A percentile compares a stretch with the other conserved stretches of the same genome.
These are phyloP conservation scores for Theretra japonica DNA, from an alignment of 2,888 invertebrate genomes.

Conservation along the genomic window DNA sequence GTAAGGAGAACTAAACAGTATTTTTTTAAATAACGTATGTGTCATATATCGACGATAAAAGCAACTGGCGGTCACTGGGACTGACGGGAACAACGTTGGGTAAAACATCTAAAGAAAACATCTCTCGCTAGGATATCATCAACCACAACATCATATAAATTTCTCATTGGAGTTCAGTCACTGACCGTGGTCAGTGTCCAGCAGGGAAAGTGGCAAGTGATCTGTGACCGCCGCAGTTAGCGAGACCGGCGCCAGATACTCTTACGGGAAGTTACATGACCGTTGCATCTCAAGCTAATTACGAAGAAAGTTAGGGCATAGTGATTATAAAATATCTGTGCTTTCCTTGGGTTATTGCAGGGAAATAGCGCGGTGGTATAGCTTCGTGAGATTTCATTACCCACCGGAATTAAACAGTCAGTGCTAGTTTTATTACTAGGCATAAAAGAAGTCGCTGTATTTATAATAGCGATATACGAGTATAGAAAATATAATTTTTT, in stretches of 20 bases:
- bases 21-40: no score
- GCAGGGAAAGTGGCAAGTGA: conserved; percentile 56
- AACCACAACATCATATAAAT: background rate
- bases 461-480: no score
- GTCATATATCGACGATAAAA: no score
- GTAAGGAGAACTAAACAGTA: no score
- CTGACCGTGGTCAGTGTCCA: conserved; percentile 39
- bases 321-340: background rate
- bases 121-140: background rate
- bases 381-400: background rate
- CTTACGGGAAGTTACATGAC: conserved; percentile 42
- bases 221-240: conserved; percentile 47
- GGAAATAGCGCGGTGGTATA: background rate
- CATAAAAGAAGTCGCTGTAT: no score
- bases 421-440: no score
- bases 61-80: no score
- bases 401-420: background rate
- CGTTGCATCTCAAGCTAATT: background rate
- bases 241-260: conserved; percentile 41
- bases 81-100: no score
- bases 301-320: background rate
- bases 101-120: no score
- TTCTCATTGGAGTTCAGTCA: conserved; percentile 18
- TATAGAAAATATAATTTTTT: no score
- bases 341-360: background rate